Evolutionary conservation across 2,888 invertebrate genomes (phyloP).

Genomic region (Andricus curvator): DNA sequence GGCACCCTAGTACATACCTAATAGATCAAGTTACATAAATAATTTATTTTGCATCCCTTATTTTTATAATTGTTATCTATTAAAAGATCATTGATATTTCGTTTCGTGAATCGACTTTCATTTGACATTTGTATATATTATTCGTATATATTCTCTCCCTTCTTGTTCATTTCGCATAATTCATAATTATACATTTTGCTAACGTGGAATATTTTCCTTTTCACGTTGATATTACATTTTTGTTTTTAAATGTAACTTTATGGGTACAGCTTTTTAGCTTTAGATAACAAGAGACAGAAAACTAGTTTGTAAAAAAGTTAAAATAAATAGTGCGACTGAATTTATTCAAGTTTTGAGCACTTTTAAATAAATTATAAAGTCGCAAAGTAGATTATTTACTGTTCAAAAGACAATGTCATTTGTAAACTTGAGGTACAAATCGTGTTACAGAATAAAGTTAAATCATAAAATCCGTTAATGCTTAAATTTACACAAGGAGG

Average conservation of each 20-base stretch:
- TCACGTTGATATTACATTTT: not conserved
- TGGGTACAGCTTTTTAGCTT: slow-evolving; percentile 40
- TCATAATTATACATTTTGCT: not conserved
- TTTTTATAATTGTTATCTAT: slow-evolving; percentile 48
- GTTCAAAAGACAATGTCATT: not conserved
- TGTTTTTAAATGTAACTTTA: not conserved
- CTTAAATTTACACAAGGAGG: not conserved
- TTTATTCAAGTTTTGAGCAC: not conserved
- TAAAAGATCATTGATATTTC: slow-evolving; percentile 35
- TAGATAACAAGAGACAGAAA: slow-evolving; percentile 6
- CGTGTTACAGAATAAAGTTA: not conserved
- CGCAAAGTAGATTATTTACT: not conserved
- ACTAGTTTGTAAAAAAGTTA: not conserved
- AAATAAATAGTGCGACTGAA: not conserved
- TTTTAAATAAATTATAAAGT: not conserved
- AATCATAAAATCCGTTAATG: not conserved
- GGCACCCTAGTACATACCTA: not conserved
- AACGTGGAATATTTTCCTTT: not conserved
- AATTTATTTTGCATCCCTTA: slow-evolving; percentile 44
- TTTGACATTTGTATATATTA: slow-evolving; percentile 51
- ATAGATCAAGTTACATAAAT: slow-evolving; percentile 32
- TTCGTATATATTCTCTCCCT: slow-evolving; percentile 34
- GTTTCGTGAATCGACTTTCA: slow-evolving; percentile 48
- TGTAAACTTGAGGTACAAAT: not conserved
- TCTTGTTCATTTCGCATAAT: not conserved